Conservation (phyloP, 1,140 invertebrate genomes). For the Drosophila sulfurigaster region DNA sequence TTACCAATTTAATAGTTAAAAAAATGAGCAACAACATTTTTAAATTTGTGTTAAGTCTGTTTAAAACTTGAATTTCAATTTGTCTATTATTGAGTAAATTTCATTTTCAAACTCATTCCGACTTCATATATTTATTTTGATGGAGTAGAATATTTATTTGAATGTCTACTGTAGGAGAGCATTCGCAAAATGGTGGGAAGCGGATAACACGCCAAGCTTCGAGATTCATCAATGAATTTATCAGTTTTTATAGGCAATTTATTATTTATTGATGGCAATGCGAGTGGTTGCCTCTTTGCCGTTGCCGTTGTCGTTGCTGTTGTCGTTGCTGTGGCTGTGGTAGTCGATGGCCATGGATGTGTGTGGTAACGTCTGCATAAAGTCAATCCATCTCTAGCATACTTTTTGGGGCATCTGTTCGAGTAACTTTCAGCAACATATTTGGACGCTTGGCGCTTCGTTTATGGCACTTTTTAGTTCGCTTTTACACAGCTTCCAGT, state of each 20-base stretch:
- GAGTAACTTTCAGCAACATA: conserved; percentile 37
- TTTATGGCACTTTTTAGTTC: conserved; percentile 32
- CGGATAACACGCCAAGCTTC: conserved; percentile 20
- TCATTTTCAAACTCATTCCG: no score
- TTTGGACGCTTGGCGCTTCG: conserved; percentile 19
- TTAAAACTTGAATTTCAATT: no score
- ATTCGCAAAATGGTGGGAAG: conserved; percentile 16
- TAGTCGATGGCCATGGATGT: not conserved
- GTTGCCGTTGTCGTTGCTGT: not conserved
- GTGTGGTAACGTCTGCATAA: conserved; percentile 25
- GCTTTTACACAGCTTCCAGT: conserved; percentile 10
- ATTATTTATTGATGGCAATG: conserved; percentile 76
- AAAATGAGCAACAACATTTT: no score
- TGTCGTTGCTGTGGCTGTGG: not conserved
- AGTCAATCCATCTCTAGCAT: conserved; percentile 55
- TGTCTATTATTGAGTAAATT: no score
- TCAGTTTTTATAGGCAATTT: conserved; percentile 83
- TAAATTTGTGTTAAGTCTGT: no score
- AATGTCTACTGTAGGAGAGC: not conserved
- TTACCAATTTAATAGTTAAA: no score
- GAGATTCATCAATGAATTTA: conserved; percentile 80
- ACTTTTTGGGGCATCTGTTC: conserved; percentile 15
- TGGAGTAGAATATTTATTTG: no score
- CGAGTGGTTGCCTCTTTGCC: not conserved
- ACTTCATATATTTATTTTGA: no score